These are phyloP conservation scores for Drosophila melanogaster DNA, from an alignment of 1,140 invertebrate genomes.

Conservation along the genomic window Release_6_plus_ISO1_MT NT_033779.5:12490501-12491000, in stretches of 20 bases:
- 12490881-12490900: slow-evolving; percentile 66
- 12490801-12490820: slow-evolving; percentile 34
- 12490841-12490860: neutral
- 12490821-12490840: neutral
- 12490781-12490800: slow-evolving; percentile 55
- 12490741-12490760: slow-evolving; percentile 1
- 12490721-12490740: slow-evolving; percentile 5
- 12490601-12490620: too few relatives aligned
- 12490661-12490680: neutral
- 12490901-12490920: slow-evolving; percentile 65
- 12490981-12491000: neutral
- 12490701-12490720: slow-evolving; percentile 20
- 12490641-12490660: too few relatives aligned
- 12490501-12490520: neutral
- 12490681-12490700: slow-evolving; percentile 38
- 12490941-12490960: neutral
- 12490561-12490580: neutral
- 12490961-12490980: too few relatives aligned
- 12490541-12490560: neutral
- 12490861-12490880: neutral
- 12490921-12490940: slow-evolving; percentile 25
- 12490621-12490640: too few relatives aligned
- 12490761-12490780: slow-evolving; percentile 63
- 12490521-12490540: neutral
- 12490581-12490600: neutral